Evolutionary conservation across 1,140 invertebrate species (phyloP).

Genomic region (Laupala kohalensis): DNA sequence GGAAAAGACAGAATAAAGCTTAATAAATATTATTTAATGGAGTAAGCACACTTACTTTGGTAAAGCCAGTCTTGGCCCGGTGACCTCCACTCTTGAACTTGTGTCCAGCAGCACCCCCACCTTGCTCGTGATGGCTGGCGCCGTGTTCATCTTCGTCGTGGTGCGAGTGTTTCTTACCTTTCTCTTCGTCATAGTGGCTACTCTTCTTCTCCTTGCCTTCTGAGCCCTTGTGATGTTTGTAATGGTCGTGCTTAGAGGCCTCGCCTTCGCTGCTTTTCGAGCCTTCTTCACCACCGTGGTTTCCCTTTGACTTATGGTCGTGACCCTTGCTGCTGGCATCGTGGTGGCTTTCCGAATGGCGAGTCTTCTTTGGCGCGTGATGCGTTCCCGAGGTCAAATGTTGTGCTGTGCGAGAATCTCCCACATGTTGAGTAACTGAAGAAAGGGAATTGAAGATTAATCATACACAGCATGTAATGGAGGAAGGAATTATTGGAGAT

Average conservation of each 20-base stretch:
- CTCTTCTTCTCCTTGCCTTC: neutral
- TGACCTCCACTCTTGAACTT: neutral
- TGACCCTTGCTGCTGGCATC: neutral
- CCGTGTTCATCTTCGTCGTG: neutral
- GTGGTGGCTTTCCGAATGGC: too few relatives aligned
- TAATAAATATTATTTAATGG: neutral
- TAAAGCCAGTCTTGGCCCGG: neutral
- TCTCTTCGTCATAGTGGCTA: neutral
- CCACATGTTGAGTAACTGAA: too few relatives aligned
- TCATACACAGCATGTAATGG: too few relatives aligned
- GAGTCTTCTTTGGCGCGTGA: neutral
- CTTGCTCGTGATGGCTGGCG: neutral
- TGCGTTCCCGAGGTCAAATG: neutral
- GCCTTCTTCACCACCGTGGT: neutral
- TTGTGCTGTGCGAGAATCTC: neutral
- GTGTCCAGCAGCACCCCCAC: neutral
- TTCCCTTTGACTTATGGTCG: neutral
- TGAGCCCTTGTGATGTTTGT: neutral
- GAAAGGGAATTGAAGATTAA: too few relatives aligned
- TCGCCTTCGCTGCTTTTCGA: neutral
- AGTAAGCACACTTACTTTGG: neutral
- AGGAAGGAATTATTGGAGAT: too few relatives aligned
- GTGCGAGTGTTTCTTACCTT: neutral
- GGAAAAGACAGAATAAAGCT: neutral
- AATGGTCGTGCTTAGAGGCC: neutral